These are phyloP conservation scores for Girardinus metallicus DNA, from an alignment of 2,797 vertebrate genomes.

Conservation along the genomic window DNA sequence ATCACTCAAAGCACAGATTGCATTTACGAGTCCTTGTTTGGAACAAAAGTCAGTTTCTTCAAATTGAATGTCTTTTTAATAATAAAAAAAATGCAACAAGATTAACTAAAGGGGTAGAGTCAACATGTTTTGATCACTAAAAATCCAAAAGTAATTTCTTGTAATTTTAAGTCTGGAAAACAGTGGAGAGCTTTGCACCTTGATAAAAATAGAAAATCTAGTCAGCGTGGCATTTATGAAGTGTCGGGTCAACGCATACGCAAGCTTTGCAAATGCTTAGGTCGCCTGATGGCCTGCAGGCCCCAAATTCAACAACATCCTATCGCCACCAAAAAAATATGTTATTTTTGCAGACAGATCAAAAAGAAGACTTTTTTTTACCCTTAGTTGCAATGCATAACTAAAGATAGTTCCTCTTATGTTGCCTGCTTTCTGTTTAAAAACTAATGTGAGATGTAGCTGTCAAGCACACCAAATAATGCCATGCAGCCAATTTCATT, in stretches of 20 bases:
- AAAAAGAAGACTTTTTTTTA: not conserved
- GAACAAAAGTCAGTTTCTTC: slow-evolving; percentile 12
- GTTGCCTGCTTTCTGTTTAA: not conserved
- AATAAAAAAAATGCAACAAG: not conserved
- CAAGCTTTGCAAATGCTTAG: not conserved
- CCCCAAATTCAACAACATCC: not conserved
- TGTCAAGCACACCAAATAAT: not conserved
- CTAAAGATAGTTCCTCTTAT: not conserved
- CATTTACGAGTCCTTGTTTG: slow-evolving; percentile 9
- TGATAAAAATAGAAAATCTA: not conserved
- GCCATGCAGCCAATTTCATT: not conserved
- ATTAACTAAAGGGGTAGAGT: too few relatives aligned
- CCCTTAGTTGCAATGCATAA: not conserved
- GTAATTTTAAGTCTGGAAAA: not conserved
- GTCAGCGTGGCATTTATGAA: not conserved
- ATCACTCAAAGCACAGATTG: slow-evolving; percentile 3
- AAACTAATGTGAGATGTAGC: not conserved
- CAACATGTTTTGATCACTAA: not conserved
- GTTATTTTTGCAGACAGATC: not conserved
- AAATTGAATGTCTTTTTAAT: not conserved
- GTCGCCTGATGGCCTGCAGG: not conserved
- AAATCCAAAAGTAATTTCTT: not conserved
- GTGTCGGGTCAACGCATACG: not conserved
- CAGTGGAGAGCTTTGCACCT: not conserved
- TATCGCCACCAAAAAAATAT: not conserved